phyloP scores from a whole-genome alignment of 2,113 vertebrate species.

The Abramis brama region DNA sequence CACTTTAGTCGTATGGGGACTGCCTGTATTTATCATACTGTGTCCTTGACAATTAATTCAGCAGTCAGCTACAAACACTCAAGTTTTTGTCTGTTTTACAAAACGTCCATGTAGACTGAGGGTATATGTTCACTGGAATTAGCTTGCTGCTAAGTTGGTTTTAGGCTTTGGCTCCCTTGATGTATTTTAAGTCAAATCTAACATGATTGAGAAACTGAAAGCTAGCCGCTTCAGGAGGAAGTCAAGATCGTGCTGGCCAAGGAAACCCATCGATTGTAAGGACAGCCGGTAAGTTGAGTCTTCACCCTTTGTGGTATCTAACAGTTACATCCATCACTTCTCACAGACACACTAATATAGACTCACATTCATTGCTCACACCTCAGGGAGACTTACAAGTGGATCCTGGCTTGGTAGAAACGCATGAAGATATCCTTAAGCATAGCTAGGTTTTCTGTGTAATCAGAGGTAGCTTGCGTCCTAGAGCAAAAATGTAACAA shows the following conservation, averaged over 20 bases:
- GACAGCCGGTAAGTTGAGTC: not conserved
- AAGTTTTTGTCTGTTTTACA: constrained; percentile 17
- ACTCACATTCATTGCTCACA: not conserved
- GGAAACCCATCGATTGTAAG: not conserved
- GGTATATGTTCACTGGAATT: not conserved
- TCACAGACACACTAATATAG: not conserved
- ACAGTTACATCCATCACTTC: constrained; percentile 7
- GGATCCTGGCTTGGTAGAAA: constrained; percentile 1
- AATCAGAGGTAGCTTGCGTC: too few relatives aligned
- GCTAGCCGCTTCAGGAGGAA: not conserved
- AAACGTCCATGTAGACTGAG: constrained; percentile 1
- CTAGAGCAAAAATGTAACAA: too few relatives aligned
- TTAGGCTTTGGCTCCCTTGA: not conserved
- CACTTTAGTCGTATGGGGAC: constrained; percentile 1
- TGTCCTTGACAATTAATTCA: constrained; percentile 28
- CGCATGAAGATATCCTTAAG: not conserved
- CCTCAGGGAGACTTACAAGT: not conserved
- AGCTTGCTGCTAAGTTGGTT: not conserved
- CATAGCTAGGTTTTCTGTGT: not conserved
- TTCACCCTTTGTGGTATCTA: not conserved
- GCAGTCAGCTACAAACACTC: constrained; percentile 17
- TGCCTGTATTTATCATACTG: constrained; percentile 45
- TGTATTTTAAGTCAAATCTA: not conserved
- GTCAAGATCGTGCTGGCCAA: not conserved
- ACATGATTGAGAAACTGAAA: not conserved